Conservation (phyloP, 2,113 vertebrate species). For the Bambusicola thoracicus region DNA sequence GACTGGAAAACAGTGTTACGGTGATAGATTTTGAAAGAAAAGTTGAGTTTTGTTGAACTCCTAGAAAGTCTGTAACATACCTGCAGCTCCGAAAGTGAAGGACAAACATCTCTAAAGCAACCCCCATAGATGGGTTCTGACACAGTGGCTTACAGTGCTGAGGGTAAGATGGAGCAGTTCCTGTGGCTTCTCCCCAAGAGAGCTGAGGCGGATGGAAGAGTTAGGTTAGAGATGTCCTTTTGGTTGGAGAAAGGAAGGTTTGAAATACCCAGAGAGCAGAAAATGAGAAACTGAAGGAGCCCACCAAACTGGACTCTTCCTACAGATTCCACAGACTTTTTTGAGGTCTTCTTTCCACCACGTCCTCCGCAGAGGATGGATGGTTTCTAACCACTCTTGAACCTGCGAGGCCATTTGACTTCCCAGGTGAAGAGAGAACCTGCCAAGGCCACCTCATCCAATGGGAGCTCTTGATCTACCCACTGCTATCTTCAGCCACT, state of each 20-base stretch:
- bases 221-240: background rate
- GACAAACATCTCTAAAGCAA: background rate
- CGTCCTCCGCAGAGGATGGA: background rate
- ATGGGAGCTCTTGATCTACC: background rate
- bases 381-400: background rate
- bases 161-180: background rate
- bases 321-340: background rate
- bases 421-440: background rate
- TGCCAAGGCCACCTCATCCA: fast-evolving
- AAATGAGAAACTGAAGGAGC: background rate
- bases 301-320: background rate
- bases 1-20: conserved; percentile 19
- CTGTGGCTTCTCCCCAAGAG: background rate
- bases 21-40: conserved; percentile 49
- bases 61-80: background rate
- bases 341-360: background rate
- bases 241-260: background rate
- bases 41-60: conserved; percentile 35
- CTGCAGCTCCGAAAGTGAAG: background rate
- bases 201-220: background rate
- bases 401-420: background rate
- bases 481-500: fast-evolving
- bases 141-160: background rate
- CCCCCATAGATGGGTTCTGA: background rate
- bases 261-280: background rate